Percentiles rank a stretch among this genome's conserved stretches.
phyloP scores from a whole-genome alignment of 2,797 vertebrate genomes.

The Bradypodion pumilum region DNA sequence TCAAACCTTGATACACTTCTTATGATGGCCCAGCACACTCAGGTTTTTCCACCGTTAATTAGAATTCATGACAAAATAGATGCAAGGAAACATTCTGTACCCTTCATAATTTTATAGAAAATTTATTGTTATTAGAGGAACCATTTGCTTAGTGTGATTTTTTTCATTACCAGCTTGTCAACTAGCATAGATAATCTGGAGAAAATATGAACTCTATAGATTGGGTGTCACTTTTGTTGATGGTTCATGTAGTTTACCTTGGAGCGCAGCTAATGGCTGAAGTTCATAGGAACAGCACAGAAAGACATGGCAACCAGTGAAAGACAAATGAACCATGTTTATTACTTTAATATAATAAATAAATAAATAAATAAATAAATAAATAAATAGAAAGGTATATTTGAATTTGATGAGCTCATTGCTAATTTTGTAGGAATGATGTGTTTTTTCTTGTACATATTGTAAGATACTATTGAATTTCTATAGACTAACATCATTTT shows the following conservation, averaged over 20 bases:
- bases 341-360: constrained; percentile 87
- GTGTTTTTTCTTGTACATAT: constrained; percentile 74
- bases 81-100: constrained; percentile 96
- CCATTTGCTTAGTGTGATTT: constrained; percentile 99
- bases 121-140: constrained; percentile 99
- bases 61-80: constrained; percentile 99
- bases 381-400: constrained; percentile 82
- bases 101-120: constrained; percentile 99
- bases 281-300: constrained; percentile 89
- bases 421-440: constrained; percentile 78
- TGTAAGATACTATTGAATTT: constrained; percentile 76
- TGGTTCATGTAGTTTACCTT: constrained; percentile 98
- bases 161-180: constrained; percentile 99
- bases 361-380: constrained; percentile 86
- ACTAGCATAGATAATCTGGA: constrained; percentile 93
- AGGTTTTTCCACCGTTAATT: constrained; percentile 90
- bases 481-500: constrained; percentile 70
- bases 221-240: constrained; percentile 98
- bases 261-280: constrained; percentile 91
- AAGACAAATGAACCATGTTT: constrained; percentile 83
- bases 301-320: constrained; percentile 78
- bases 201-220: constrained; percentile 92
- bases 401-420: constrained; percentile 83
- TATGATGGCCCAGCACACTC: constrained; percentile 98
- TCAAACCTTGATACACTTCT: constrained; percentile 86